Conservation (phyloP, 2,797 vertebrate genomes). For the Spinus pinus region DNA sequence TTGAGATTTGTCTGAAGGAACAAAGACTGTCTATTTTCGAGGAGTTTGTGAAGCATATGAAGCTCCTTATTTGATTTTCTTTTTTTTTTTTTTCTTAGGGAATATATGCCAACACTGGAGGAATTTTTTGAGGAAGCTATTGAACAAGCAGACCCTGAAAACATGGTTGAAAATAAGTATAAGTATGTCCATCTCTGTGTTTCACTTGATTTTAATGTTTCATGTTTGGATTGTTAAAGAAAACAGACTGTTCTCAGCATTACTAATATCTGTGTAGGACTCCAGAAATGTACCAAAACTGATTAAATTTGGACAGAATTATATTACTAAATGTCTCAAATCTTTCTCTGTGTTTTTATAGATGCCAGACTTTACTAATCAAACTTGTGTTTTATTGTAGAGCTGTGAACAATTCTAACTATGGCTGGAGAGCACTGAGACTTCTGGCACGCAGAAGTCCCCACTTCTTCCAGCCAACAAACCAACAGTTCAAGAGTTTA, state of each 20-base stretch:
- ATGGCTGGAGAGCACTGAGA: constrained; percentile 94
- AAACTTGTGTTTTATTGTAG: constrained; percentile 66
- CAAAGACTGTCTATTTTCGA: not conserved
- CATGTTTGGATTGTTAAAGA: not conserved
- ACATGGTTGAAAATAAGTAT: constrained; percentile 98
- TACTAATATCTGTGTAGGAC: not conserved
- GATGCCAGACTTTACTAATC: not conserved
- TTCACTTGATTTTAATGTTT: not conserved
- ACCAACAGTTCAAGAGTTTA: constrained; percentile 97
- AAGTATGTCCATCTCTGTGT: constrained; percentile 81
- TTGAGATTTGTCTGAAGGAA: not conserved
- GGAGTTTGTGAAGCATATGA: not conserved
- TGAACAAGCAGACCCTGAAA: constrained; percentile 95
- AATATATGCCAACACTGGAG: constrained; percentile 96
- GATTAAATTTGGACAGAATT: not conserved
- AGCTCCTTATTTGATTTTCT: not conserved
- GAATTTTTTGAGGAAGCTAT: constrained; percentile 98
- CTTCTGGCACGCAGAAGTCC: constrained; percentile 94
- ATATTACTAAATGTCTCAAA: not conserved
- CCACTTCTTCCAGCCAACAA: constrained; percentile 98
- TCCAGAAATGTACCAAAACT: not conserved
- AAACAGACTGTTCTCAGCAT: not conserved
- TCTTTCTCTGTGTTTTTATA: not conserved
- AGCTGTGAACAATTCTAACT: constrained; percentile 96
- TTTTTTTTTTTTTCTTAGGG: constrained; percentile 72